Conservation (phyloP, 2,113 vertebrate genomes). For the Orcinus orca region DNA sequence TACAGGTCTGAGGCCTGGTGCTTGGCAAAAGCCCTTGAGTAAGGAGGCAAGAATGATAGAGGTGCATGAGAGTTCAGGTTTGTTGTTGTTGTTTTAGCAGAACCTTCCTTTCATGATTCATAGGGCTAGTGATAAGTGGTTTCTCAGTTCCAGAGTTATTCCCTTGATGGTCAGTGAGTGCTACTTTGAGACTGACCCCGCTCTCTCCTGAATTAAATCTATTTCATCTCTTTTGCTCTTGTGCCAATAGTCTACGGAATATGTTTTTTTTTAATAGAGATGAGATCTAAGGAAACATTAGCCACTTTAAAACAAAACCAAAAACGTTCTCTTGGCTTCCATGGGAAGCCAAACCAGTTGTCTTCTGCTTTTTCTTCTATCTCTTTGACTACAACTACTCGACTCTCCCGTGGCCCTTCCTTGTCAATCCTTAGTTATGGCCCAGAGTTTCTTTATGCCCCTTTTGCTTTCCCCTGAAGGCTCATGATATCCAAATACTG, state of each 20-base stretch:
- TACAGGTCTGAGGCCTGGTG: not conserved
- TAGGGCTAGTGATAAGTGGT: not conserved
- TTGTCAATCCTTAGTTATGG: not conserved
- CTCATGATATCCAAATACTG: not conserved
- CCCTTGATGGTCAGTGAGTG: not conserved
- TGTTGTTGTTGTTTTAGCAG: not conserved
- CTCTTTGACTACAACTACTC: not conserved
- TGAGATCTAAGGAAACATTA: not conserved
- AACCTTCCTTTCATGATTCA: not conserved
- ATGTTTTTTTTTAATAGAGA: not conserved
- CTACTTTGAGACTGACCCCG: not conserved
- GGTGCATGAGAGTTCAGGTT: not conserved
- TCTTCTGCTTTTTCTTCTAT: not conserved
- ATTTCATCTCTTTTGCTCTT: not conserved
- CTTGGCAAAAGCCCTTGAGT: not conserved
- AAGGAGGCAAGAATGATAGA: not conserved
- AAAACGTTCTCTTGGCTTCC: not conserved
- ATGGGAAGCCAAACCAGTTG: not conserved
- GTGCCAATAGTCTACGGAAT: not conserved
- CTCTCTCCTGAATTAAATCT: not conserved
- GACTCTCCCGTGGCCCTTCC: not conserved
- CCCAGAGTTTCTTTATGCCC: not conserved
- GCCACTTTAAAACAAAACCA: not conserved
- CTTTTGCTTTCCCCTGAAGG: not conserved
- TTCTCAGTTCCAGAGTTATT: not conserved